A percentile compares a stretch with the other conserved stretches of the same genome.
phyloP scores from a whole-genome alignment of 2,113 vertebrate genomes.

The Speoplatyrhinus poulsoni region DNA sequence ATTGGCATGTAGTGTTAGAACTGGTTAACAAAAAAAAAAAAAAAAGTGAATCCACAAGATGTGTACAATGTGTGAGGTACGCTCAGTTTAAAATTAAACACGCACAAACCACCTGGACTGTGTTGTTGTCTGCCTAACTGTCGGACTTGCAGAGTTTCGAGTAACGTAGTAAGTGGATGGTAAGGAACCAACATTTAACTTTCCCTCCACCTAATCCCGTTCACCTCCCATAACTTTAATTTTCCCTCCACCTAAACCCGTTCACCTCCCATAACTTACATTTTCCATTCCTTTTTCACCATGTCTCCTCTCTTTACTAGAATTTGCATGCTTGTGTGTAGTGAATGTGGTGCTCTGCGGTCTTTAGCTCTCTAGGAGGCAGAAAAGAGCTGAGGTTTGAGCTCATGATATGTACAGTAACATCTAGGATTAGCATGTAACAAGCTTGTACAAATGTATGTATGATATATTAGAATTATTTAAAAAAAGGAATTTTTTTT shows the following conservation, averaged over 20 bases:
- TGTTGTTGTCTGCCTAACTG: conserved; percentile 41
- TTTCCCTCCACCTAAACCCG: conserved; percentile 2
- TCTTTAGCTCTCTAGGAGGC: not conserved
- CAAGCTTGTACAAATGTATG: not conserved
- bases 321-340: conserved; percentile 58
- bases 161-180: conserved; percentile 57
- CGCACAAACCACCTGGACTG: conserved; percentile 28
- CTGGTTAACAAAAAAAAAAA: not conserved
- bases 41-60: not conserved
- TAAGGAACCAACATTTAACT: conserved; percentile 59
- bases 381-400: not conserved
- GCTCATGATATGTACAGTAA: not conserved
- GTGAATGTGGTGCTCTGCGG: conserved; percentile 18
- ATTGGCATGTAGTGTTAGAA: conserved; percentile 1
- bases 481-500: no score
- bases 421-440: conserved; percentile 2
- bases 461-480: no score
- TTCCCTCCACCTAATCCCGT: conserved; percentile 10
- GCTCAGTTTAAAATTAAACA: conserved; percentile 38
- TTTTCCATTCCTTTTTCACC: not conserved
- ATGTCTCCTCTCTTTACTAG: not conserved
- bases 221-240: not conserved
- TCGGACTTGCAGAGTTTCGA: conserved; percentile 41
- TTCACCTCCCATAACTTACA: not conserved
- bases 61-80: not conserved